A percentile compares a stretch with the other conserved stretches of the same genome.
phyloP scores from a whole-genome alignment of 2,888 invertebrate species.

The Clivina fossor region DNA sequence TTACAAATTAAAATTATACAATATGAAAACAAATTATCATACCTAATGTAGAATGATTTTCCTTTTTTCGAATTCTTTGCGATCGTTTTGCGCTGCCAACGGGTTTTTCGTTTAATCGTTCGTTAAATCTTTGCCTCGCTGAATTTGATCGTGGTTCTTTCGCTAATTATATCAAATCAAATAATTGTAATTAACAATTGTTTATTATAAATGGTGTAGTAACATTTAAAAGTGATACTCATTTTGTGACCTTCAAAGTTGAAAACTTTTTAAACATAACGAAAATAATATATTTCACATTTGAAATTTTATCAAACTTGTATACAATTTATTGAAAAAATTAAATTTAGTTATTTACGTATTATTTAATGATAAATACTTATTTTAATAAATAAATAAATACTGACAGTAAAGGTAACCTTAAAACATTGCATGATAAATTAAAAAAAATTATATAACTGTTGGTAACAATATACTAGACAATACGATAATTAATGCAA shows the following conservation, averaged over 20 bases:
- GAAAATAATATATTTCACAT: background rate
- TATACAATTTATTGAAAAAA: background rate
- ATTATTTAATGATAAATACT: background rate
- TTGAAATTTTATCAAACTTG: background rate
- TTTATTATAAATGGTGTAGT: background rate
- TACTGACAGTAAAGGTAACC: background rate
- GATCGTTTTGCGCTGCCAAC: constrained; percentile 54
- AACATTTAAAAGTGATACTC: background rate
- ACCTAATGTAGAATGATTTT: constrained; percentile 51
- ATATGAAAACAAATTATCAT: constrained; percentile 32
- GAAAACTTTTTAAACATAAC: background rate
- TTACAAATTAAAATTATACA: constrained; percentile 27
- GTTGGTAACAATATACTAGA: background rate
- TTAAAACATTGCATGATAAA: background rate
- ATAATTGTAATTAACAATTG: background rate
- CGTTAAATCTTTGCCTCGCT: constrained; percentile 19
- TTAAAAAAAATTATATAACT: background rate
- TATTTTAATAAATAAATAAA: background rate
- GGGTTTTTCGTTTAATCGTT: constrained; percentile 44
- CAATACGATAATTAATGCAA: too few relatives aligned
- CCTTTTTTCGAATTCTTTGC: constrained; percentile 57
- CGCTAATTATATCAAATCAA: constrained; percentile 5
- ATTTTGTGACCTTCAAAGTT: background rate
- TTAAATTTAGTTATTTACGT: background rate
- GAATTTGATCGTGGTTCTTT: constrained; percentile 29